Evolutionary conservation across 2,888 invertebrate species (phyloP).

Genomic region (Phanerotoma sp.): DNA sequence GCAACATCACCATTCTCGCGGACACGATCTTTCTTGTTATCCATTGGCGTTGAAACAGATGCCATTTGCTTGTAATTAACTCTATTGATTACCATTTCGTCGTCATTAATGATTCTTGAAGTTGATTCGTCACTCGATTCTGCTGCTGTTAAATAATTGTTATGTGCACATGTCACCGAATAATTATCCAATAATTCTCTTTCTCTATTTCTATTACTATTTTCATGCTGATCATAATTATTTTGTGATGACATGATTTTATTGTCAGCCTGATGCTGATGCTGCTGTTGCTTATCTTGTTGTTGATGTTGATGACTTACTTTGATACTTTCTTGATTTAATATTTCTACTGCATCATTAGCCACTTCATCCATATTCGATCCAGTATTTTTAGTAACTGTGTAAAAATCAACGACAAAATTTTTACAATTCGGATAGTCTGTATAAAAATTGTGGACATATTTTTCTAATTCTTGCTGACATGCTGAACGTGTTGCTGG

Average conservation of each 20-base stretch:
- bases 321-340: conserved; percentile 39
- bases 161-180: conserved; percentile 1
- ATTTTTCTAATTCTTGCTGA: conserved; percentile 66
- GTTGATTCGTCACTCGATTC: neutral
- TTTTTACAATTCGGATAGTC: conserved; percentile 71
- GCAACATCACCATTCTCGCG: too few relatives aligned
- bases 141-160: neutral
- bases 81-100: too few relatives aligned
- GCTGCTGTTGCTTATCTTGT: conserved; percentile 17
- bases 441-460: conserved; percentile 70
- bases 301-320: conserved; percentile 26
- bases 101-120: too few relatives aligned
- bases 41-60: too few relatives aligned
- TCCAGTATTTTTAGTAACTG: conserved; percentile 52
- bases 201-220: neutral
- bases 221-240: neutral
- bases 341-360: conserved; percentile 49
- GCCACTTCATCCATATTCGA: conserved; percentile 55
- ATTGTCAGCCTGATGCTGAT: conserved; percentile 2
- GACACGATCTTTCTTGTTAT: too few relatives aligned
- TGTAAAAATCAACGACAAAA: conserved; percentile 60
- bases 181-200: neutral
- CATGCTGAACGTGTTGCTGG: conserved; percentile 41
- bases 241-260: neutral
- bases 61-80: too few relatives aligned